Evolutionary conservation across 92 coral and sea anemone species (phyloP), one percentile per base, ranked within the genome.

Genomic region (Epizoanthus stellaris): DNA sequence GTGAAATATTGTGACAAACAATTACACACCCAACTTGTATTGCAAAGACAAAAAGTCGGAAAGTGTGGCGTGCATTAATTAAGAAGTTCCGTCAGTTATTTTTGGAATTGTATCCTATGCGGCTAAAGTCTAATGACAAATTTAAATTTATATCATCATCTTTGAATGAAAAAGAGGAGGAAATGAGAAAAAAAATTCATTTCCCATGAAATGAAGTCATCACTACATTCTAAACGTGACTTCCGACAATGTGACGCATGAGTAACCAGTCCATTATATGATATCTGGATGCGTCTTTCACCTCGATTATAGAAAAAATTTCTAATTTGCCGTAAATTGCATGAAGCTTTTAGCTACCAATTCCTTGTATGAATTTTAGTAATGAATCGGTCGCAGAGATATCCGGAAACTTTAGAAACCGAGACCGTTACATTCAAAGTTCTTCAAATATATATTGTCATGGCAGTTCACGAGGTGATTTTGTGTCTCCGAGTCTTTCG

Each of bases 351-450:
- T 11, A 36, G 20, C 5, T 67, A 65, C 7, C 39, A 52, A 52
- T 52, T 52, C 34, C 39, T 8, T 15, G 6, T 14, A 14, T 17
- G 20, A 0, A 4, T 68, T 23, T 68, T 68, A 7, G 73, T 34
- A 68, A 68, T 38, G 43, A 38, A 68, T 39, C 42, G 14, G 25
- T 1, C 17, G 43, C 21, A 4, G 45, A 62, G 11, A 40, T 19
- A 14, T 43, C 52, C 60, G 62, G 83, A 63, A 63, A 42, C 61
- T 36, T 15, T 79, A 20, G 53, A 64, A 79, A 21, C 20, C 34
- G 13, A 71, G 30, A 62, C 72, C 83, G 83, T 63, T 79, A 79
- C 72, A 13, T 42, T 40, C 7, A 62, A 79, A 39, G 62, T 13
- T 54, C 36, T 39, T 43, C 47, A 49, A 20, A 45, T 45, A 62